Base-by-base conservation (phyloP, 2,888 invertebrate genomes). In the Troides oblongomaculatus region DNA sequence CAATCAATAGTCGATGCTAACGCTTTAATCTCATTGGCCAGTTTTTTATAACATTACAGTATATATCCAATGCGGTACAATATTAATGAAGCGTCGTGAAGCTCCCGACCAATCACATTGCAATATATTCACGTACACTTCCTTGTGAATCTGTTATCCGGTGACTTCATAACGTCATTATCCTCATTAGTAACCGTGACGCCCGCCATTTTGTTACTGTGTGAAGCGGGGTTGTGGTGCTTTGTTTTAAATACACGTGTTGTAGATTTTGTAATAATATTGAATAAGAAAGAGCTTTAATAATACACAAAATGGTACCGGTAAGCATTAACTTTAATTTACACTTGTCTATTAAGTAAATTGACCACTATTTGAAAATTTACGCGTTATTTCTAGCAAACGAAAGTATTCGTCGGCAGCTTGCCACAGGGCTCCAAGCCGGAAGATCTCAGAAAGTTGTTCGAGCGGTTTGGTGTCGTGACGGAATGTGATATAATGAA, bases 401-500 rank as follows among this genome's bases (percentile, higher is more conserved):
- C 95, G 71, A 98, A 98, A 92, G 96, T 99, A 77, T 99, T 99
- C 93, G 97, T 99, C 81, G 98, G 98, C 74, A 97, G 98, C 88
- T 90, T 98, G 84, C 97, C 97, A 70, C 96, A 96, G 79, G 96
- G 96, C 78, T 97, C 97, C 75, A 96, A 96, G 79, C 95, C 96
- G 68, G 96, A 97, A 79, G 97, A 98, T 79, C 93, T 98, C 62
- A 93, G 96, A 62, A 95, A 95, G 75, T 92, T 98, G 64, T 98
- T 99, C 90, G 95, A 96, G 76, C 95, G 96, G 66, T 97, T 96
- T 87, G 98, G 98, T 62, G 94, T 94, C 69, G 98, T 99, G 8
- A 96, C 96, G 23, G 98, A 99, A 88, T 98, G 98, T 87, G 98
- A 98, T 84, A 97, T 99, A 71, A 96, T 98, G 93, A 98, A 98